Evolutionary conservation across 23 tunicate species (phyloP), one percentile per base, ranked within the genome.

Genomic region (Pegea sp.): DNA sequence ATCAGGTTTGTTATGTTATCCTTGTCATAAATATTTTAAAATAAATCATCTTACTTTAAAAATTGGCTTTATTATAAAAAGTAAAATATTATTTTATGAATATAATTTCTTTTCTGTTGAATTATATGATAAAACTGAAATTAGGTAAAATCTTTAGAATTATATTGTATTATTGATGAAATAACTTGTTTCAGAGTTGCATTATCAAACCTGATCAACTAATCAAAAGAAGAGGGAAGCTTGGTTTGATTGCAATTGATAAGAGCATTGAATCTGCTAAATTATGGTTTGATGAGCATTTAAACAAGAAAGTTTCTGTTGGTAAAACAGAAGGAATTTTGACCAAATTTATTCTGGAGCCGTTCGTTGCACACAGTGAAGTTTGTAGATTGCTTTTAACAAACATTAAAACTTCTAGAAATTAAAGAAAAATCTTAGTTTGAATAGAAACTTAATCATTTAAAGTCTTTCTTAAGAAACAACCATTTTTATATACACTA

Each of bases 171-270:
- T 54, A 23, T 63, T 62, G 65, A 21, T 29, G 8, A 58, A 24
- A 3, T 26, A n/a, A 19, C 42, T 42, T 22, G 24, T 24, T 67
- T 29, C 64, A 84, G 95, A 84, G 64, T 63, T 54, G 73, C 22
- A 74, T 84, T 62, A 77, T 63, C 33, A 87, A 87, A 49, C 99
- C 99, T 0, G 99, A 91, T 58, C 99, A 91, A 60, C 61, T 91
- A 52, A 78, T 91, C 19, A 91, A 91, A 54, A 69, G 99, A 29
- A 50, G 99, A 26, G 99, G 99, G 53, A 91, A 91, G 56, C 70
- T 91, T 38, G 99, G 99, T 24, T 61, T 91, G 44, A 68, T 91
- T 1, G 65, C 73, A 59, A 33, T 91, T 5, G 78, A 91, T 49
- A 63, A 60, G 11, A 76, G 72, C 52, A 50, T 64, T 11, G 57